These are phyloP conservation scores for Pelmatolapia mariae DNA, from an alignment of 2,113 vertebrate genomes.

Conservation along the genomic window DNA sequence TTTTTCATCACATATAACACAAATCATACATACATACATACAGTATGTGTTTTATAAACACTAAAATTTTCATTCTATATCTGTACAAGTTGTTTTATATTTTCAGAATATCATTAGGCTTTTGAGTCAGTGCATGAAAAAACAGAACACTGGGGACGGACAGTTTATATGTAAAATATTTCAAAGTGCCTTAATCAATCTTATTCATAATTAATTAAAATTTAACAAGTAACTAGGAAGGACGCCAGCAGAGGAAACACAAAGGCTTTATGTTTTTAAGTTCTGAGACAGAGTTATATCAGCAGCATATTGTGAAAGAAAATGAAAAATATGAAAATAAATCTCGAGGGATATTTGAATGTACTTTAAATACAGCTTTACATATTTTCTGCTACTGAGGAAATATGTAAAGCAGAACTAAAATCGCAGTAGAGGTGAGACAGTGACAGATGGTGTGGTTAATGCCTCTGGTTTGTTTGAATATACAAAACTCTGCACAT, in stretches of 20 bases:
- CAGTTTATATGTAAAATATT: neutral
- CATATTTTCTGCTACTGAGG: too few relatives aligned
- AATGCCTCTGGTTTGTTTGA: too few relatives aligned
- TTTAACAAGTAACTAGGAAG: neutral
- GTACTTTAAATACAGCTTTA: neutral
- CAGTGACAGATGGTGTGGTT: too few relatives aligned
- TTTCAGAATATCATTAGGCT: neutral
- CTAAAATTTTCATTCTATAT: rapidly evolving
- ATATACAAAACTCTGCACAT: too few relatives aligned
- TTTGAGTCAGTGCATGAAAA: neutral
- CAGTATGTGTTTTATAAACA: neutral
- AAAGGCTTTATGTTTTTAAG: neutral
- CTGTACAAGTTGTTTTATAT: neutral
- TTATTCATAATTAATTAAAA: neutral
- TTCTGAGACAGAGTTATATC: rapidly evolving
- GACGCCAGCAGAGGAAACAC: neutral
- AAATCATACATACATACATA: neutral
- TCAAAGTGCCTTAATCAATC: neutral
- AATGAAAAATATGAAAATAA: neutral
- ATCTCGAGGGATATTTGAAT: neutral
- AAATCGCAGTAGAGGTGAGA: too few relatives aligned
- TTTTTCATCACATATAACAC: neutral
- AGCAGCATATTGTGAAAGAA: neutral
- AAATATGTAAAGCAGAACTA: too few relatives aligned
- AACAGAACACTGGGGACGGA: neutral